Conservation (phyloP, 2,113 vertebrate genomes). For the Bufo bufo region DNA sequence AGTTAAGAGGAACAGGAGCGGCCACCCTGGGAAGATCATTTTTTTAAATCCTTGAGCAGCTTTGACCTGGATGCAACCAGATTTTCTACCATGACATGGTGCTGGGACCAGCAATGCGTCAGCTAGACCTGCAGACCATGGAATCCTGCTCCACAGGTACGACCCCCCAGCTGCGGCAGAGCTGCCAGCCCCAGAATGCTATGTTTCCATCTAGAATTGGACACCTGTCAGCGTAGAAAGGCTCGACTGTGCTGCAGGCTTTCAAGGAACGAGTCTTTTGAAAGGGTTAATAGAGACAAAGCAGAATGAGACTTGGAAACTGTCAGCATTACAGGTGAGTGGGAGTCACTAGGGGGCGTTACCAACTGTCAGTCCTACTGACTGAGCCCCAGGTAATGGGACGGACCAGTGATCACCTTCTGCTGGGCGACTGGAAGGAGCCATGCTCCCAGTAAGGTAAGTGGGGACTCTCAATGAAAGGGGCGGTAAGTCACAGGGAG, state of each 20-base stretch:
- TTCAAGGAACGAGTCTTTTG: background rate
- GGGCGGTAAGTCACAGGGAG: background rate
- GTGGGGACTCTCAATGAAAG: background rate
- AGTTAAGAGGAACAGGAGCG: background rate
- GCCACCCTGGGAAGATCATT: background rate
- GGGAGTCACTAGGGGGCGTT: slow-evolving; percentile 11
- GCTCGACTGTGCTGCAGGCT: background rate
- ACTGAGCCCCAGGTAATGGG: background rate
- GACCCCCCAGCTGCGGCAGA: background rate
- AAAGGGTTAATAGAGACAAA: slow-evolving; percentile 1
- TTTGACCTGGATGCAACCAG: background rate
- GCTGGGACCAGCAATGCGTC: background rate
- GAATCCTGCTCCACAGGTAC: background rate
- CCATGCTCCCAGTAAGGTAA: background rate
- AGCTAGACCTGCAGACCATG: background rate
- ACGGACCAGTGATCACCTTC: background rate
- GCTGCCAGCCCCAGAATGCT: background rate
- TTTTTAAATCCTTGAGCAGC: background rate
- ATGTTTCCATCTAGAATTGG: background rate
- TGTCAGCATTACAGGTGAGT: background rate
- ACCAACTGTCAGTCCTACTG: background rate
- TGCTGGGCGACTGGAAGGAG: too few relatives aligned
- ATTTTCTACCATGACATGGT: background rate
- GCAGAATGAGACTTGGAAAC: background rate
- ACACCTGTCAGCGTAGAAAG: background rate